Base-by-base conservation (phyloP, 1,140 invertebrate species). In the Panonychus citri region DNA sequence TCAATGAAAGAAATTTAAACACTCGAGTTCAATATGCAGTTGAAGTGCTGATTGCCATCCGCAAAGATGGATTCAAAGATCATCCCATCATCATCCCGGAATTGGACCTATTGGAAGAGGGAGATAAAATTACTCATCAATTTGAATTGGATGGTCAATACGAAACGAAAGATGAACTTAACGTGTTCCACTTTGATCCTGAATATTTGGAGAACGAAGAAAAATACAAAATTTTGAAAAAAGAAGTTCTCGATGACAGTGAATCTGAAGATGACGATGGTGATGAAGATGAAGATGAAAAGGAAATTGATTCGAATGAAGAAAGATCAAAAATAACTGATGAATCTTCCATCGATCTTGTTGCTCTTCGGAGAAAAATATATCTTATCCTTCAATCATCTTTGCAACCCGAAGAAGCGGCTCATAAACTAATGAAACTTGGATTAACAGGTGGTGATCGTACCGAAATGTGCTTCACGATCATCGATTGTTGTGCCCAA, bases 311-410 rank as follows among this genome's bases (percentile, higher is more conserved):
- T n/a, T n/a, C n/a, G n/a, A 76, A 74, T 39, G 74, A 60, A 37
- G 30, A 34, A 34, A 46, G 19, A 10, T 55, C 61, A 19, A 59
- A 63, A 0, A 98, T 99, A 60, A 80, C 96, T 58, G 94, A 99
- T 66, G 87, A 87, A 58, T 98, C 94, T 0, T 94, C 97, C 70
- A 96, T 91, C 0, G 96, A 97, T 72, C 73, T 98, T 61, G 81
- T 94, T 52, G 82, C 86, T 2, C 72, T 99, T 30, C 73, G 94
- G 26, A 75, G 91, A 60, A 97, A 88, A 0, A 95, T 99, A 57
- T 99, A 99, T 71, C 71, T 99, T 26, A 98, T 91, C 0, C 93
- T 99, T 57, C 91, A 97, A 65, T 96, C 91, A 0, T 96, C 89
- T 71, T 78, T 99, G 61, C 88, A 96, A 68, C 95, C 87, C 74